A percentile compares a stretch with the other conserved stretches of the same genome.
Conservation (phyloP, 2,113 vertebrate genomes). For the Saiga tatarica region DNA sequence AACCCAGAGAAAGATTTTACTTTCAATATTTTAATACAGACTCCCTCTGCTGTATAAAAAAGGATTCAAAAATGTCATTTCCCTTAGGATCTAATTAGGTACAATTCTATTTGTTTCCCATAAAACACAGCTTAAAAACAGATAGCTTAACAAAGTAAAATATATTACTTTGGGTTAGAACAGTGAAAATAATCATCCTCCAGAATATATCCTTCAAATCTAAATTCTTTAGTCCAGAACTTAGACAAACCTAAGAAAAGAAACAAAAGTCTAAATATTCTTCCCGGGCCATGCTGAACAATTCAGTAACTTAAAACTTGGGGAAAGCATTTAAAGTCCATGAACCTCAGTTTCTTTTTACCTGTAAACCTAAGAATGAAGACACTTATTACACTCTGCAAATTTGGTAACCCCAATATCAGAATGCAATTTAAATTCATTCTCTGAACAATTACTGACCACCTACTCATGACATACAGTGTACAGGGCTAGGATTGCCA, state of each 20-base stretch:
- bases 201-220: not conserved
- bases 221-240: not conserved
- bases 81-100: not conserved
- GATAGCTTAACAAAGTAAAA: not conserved
- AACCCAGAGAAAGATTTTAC: constrained; percentile 17
- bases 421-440: constrained; percentile 19
- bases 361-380: not conserved
- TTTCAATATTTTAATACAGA: constrained; percentile 48
- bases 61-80: constrained; percentile 30
- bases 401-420: not conserved
- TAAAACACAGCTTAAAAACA: not conserved
- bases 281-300: not conserved
- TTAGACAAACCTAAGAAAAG: constrained; percentile 30
- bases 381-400: not conserved
- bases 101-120: not conserved
- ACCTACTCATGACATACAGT: not conserved
- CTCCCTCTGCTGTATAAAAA: constrained; percentile 66
- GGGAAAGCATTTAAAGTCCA: not conserved
- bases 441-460: not conserved
- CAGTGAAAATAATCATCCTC: constrained; percentile 7
- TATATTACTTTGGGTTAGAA: not conserved
- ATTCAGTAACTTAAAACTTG: not conserved
- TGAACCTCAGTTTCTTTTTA: not conserved
- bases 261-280: not conserved
- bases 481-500: not conserved